Base-by-base conservation (phyloP, 2,113 vertebrate genomes). In the Synodontis membranacea region DNA sequence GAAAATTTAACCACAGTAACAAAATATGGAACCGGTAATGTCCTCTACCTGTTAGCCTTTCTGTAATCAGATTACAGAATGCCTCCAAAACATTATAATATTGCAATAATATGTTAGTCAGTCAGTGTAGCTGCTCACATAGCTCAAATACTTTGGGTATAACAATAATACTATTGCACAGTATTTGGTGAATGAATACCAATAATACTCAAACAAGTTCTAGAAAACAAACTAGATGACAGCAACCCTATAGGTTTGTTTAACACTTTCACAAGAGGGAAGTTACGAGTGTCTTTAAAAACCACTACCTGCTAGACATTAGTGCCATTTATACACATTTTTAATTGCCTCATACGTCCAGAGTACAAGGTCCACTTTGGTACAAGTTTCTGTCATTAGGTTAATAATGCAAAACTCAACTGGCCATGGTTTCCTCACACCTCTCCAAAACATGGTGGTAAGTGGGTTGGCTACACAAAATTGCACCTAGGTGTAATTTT, bases 111-210 rank as follows among this genome's bases (percentile, higher is more conserved):
- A 28, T 15, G 5, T 5, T 44, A 12, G 1, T 12, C 5, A 6
- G 6, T 60, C 23, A 60, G 17, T 70, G 31, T 25, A 58, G 60
- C 50, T 37, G 60, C 52, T 28, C 25, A 75, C 2, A 44, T 44
- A 64, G 42, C 37, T 88, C 9, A 52, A 83, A 86, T 64, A 86
- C 56, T 72, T 0, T 25, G 44, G 74, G 50, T 58, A 50, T 83
- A 86, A 80, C n/a, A 21, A 46, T 12, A 21, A 42, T 78, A 28
- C 14, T 83, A 34, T 62, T 84, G 72, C 85, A 60, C 3, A 11
- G 42, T 19, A 50, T 87, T 42, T 37, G 21, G 28, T 60, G 5
- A 62, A 34, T 60, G 6, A 70, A 62, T 15, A 19, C 28, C 34
- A 86, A 42, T 15, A 64, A 50, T 56, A 21, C 44, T 58, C 37